These are phyloP conservation scores for Axis porcinus DNA, from an alignment of 2,113 vertebrate species.

Conservation along the genomic window DNA sequence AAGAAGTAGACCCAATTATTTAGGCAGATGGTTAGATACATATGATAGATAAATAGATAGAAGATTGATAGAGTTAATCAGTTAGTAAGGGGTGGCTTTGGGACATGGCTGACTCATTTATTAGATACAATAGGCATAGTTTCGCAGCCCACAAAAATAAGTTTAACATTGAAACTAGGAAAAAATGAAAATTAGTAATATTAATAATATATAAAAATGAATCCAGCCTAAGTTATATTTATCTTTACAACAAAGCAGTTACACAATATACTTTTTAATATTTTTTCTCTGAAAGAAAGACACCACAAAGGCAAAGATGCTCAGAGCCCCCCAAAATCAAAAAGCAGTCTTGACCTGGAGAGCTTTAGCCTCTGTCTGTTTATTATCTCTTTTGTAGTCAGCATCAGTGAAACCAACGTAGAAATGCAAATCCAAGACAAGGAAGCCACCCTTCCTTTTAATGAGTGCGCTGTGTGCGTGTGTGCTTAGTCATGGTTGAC, in stretches of 20 bases:
- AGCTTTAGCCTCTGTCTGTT: background rate
- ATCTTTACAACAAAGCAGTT: background rate
- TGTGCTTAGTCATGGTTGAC: background rate
- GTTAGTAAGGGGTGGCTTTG: background rate
- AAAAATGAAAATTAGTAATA: background rate
- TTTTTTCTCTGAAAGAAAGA: background rate
- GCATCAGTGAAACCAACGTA: background rate
- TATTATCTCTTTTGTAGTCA: background rate
- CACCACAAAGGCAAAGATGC: background rate
- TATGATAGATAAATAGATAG: background rate
- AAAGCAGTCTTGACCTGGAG: background rate
- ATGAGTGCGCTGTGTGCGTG: background rate
- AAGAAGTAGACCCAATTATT: background rate
- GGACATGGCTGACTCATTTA: background rate
- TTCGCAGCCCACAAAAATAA: background rate
- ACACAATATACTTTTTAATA: background rate
- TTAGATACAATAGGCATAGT: background rate
- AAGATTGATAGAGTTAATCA: background rate
- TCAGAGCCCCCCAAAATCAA: background rate
- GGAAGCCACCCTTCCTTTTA: background rate
- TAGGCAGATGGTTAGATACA: background rate
- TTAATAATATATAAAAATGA: background rate
- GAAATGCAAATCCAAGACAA: background rate
- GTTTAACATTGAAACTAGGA: background rate
- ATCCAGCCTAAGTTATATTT: background rate